Percentiles rank a stretch among this genome's conserved stretches.
These are phyloP conservation scores for Trachemys scripta DNA, from an alignment of 2,113 vertebrate genomes.

Conservation along the genomic window DNA sequence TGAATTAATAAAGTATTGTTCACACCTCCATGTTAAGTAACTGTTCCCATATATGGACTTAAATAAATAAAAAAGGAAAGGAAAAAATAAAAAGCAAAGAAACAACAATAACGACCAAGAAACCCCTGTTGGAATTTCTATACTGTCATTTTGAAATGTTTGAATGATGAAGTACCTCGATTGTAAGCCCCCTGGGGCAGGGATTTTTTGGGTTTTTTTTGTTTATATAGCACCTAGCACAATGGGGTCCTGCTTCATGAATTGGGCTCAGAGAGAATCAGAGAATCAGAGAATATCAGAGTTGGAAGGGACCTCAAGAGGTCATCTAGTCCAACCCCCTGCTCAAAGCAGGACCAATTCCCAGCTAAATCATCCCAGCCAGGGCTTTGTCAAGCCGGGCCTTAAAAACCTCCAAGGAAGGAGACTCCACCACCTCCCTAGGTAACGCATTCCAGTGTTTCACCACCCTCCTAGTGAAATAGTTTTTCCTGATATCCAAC, in stretches of 20 bases:
- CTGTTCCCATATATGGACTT: neutral
- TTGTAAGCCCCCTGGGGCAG: neutral
- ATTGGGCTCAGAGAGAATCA: no score
- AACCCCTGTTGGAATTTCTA: neutral
- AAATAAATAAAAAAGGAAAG: neutral
- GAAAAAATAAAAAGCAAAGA: neutral
- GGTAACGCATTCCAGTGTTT: no score
- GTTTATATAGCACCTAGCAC: neutral
- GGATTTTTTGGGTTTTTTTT: neutral
- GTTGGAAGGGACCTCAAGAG: no score
- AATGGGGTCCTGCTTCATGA: neutral
- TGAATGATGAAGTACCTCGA: neutral
- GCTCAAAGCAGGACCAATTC: no score
- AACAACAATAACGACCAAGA: neutral
- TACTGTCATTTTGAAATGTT: conserved; percentile 17
- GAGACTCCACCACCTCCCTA: no score
- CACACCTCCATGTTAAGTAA: neutral
- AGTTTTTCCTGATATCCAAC: no score
- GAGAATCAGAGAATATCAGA: no score
- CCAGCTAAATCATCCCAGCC: no score
- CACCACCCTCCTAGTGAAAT: no score
- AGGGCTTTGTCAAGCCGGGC: no score
- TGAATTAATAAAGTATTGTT: neutral
- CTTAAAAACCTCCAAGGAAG: no score
- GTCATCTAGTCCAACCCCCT: no score